phyloP scores from a whole-genome alignment of 1,140 invertebrate genomes.

The Trachymyrmex cornetzi region DNA sequence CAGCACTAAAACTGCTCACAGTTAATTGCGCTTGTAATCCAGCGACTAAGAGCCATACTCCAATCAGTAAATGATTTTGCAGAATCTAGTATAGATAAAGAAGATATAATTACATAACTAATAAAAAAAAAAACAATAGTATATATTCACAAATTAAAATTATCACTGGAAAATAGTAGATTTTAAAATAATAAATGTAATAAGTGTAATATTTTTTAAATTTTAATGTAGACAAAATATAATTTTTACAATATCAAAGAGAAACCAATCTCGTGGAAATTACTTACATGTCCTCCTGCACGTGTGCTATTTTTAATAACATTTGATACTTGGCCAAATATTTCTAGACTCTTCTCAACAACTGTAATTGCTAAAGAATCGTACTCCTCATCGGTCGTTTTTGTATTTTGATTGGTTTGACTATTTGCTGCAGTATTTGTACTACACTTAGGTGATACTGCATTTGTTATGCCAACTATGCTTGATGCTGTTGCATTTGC shows the following conservation, averaged over 20 bases:
- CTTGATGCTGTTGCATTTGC: slow-evolving; percentile 90
- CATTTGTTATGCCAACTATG: slow-evolving; percentile 89
- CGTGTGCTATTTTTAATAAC: slow-evolving; percentile 94
- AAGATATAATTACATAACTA: slow-evolving; percentile 45
- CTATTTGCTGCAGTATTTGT: slow-evolving; percentile 80
- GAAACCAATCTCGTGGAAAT: slow-evolving; percentile 26
- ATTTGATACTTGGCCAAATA: slow-evolving; percentile 93
- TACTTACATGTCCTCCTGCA: slow-evolving; percentile 94
- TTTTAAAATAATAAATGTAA: neutral
- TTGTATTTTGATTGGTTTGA: slow-evolving; percentile 84
- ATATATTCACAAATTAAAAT: neutral
- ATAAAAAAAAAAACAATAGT: neutral
- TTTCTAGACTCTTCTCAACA: slow-evolving; percentile 92
- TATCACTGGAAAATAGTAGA: neutral
- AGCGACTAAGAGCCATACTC: slow-evolving; percentile 94
- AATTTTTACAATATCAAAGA: slow-evolving; percentile 5
- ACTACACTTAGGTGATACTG: slow-evolving; percentile 88
- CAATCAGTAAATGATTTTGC: slow-evolving; percentile 96
- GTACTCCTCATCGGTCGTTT: slow-evolving; percentile 90
- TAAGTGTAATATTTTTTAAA: neutral
- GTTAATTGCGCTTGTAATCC: slow-evolving; percentile 92
- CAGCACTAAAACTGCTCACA: slow-evolving; percentile 86
- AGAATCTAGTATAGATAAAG: slow-evolving; percentile 88
- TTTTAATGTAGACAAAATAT: slow-evolving; percentile 47
- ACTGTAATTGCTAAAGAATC: slow-evolving; percentile 90